phyloP scores from a whole-genome alignment of 1,140 invertebrate genomes.

The Heliconius eleuchia region DNA sequence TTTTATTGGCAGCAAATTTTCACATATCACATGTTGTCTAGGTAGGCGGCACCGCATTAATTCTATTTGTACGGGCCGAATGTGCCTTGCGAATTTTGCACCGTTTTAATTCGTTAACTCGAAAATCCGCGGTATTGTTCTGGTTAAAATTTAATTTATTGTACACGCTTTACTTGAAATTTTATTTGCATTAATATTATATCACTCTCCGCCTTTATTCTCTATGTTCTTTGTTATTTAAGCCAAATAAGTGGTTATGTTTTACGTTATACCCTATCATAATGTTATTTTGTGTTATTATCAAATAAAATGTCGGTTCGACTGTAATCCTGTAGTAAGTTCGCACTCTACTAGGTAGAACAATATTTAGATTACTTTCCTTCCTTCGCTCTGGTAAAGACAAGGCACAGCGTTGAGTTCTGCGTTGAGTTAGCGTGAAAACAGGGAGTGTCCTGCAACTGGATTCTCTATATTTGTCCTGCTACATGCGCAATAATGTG shows the following conservation, averaged over 20 bases:
- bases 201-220: constrained; percentile 1
- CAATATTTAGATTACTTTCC: too few species aligned
- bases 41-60: constrained; percentile 20
- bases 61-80: constrained; percentile 33
- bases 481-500: too few species aligned
- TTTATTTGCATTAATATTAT: constrained; percentile 36
- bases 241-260: not conserved
- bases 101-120: constrained; percentile 39
- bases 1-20: not conserved
- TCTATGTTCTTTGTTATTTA: not conserved
- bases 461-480: too few species aligned
- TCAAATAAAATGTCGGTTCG: too few species aligned
- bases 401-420: too few species aligned
- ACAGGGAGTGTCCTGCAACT: too few species aligned
- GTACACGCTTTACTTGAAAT: constrained; percentile 25
- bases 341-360: too few species aligned
- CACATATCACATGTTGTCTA: constrained; percentile 2
- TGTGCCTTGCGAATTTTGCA: constrained; percentile 41
- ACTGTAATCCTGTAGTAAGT: too few species aligned
- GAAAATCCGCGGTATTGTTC: constrained; percentile 34
- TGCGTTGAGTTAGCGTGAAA: too few species aligned
- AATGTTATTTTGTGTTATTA: not conserved
- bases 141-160: constrained; percentile 43
- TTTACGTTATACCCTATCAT: not conserved
- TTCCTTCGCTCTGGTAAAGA: too few species aligned